Base-by-base conservation (phyloP, 2,113 vertebrate species). In the Rafetus swinhoei region DNA sequence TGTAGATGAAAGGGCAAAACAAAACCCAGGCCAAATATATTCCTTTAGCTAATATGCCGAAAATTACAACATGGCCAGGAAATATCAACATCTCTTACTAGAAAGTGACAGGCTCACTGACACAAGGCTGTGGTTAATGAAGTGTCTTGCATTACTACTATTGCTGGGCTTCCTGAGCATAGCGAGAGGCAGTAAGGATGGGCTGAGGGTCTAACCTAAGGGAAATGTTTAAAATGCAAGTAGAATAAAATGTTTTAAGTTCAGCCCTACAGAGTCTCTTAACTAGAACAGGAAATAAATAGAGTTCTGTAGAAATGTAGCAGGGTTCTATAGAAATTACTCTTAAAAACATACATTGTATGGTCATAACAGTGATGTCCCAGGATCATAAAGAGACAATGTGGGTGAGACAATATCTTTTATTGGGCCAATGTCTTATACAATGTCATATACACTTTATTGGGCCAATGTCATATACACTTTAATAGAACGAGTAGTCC, bases 41-140 rank as follows among this genome's bases (percentile, higher is more conserved):
- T 69, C 2, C 2, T 19, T 3, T 22, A 4, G 10, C 5, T 2
- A 62, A 14, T 0, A 0, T 59, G 56, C 12, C 21, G 52, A 18
- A 76, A 50, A 22, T 1, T 1, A 11, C 59, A 82, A n/a, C n/a
- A 4, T 1, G 5, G 74, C 8, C 82, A 52, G 76, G 45, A 7
- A 81, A 54, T n/a, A 62, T 32, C 65, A 50, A 27, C 72, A 25
- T 65, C 15, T 45, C 16, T 24, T 81, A 52, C 0, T 60, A 74
- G 55, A 52, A 39, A 69, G n/a, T 1, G 3, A 79, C 39, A n/a
- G 18, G 4, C 60, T 83, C 60, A 21, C 72, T 93, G 87, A 82
- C 39, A 82, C 32, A 79, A 79, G 53, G 57, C 24, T 62, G 77
- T 15, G 27, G 25, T 27, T 81, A 57, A 86, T 76, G 55, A 39